A percentile compares a stretch with the other conserved stretches of the same genome.
Conservation (phyloP, 2,888 invertebrate genomes). For the Eudasyphora cyanicolor region DNA sequence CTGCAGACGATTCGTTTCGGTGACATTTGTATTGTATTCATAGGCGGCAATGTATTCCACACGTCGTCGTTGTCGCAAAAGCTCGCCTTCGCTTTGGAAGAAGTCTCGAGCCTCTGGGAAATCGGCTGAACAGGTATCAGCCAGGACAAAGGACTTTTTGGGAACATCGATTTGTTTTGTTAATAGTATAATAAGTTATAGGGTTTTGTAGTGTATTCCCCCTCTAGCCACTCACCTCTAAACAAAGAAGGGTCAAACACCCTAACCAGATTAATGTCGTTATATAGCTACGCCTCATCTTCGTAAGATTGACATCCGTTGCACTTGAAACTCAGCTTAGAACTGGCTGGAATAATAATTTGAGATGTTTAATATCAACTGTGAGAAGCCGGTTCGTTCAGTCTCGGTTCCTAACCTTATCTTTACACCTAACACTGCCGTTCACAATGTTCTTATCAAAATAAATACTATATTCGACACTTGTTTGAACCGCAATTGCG, state of each 20-base stretch:
- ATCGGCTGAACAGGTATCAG: constrained; percentile 54
- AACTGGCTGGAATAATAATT: constrained; percentile 7
- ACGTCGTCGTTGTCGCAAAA: constrained; percentile 82
- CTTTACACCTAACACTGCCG: neutral
- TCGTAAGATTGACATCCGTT: neutral
- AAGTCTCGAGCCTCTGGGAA: constrained; percentile 81
- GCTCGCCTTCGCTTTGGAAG: constrained; percentile 83
- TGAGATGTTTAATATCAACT: neutral
- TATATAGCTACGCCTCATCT: neutral
- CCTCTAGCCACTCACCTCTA: constrained; percentile 46
- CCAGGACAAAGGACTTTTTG: neutral
- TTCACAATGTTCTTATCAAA: neutral
- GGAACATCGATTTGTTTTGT: no score
- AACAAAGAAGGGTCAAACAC: constrained; percentile 20
- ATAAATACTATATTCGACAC: no score
- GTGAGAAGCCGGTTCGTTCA: no score
- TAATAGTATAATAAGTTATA: no score
- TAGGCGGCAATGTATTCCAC: constrained; percentile 82
- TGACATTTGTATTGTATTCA: constrained; percentile 88
- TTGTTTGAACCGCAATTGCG: no score
- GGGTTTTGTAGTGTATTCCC: no score
- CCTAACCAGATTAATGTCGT: neutral
- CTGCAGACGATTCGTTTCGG: constrained; percentile 84
- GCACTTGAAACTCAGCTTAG: neutral
- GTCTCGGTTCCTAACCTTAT: neutral